Evolutionary conservation across 2,797 vertebrate genomes (phyloP), one percentile per base, ranked within the genome.

Genomic region (Gallinago stenura): DNA sequence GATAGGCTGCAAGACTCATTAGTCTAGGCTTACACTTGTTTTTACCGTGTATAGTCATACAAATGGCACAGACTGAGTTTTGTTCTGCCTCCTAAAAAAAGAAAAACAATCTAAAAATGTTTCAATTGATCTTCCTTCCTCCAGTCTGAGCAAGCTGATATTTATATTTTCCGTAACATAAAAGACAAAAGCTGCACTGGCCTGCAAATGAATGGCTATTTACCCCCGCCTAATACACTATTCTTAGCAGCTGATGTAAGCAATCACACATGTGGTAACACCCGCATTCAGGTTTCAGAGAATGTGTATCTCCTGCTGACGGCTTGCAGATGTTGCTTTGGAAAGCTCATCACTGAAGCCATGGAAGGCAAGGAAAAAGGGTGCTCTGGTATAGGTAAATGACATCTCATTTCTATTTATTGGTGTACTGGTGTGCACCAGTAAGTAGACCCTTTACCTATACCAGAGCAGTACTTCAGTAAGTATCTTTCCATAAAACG

Each of bases 111-210:
- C 90, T 87, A 93, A 95, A 96, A 96, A 78, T 25, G 64, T 68
- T 95, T 93, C 92, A 91, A 89, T 93, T 89, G 92, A 94, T 96
- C 92, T 97, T 97, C 95, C 94, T 96, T 97, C 91, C 94, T 90
- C 78, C 57, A 65, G 81, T 48, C 71, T 90, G 86, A 35, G 53
- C 0, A 3, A 87, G 81, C 57, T 89, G 82, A 85, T 93, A 93
- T 94, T 96, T 95, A 19, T 97, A 75, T 89, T 96, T 93, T 89
- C 83, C 26, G 3, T 54, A 90, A 83, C 43, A 69, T 51, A 71
- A 83, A 95, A 95, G 81, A 94, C 95, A 97, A 97, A 97, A 89
- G 95, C 95, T 93, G 56, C 43, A 35, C 51, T 90, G 89, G 85
- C 70, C 91, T 87, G 62, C 51, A 93, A 86, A 85, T 90, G 94